Percentiles rank a stretch among this genome's conserved stretches.
phyloP scores from a whole-genome alignment of 2,888 invertebrate species.

The Meganola albula region DNA sequence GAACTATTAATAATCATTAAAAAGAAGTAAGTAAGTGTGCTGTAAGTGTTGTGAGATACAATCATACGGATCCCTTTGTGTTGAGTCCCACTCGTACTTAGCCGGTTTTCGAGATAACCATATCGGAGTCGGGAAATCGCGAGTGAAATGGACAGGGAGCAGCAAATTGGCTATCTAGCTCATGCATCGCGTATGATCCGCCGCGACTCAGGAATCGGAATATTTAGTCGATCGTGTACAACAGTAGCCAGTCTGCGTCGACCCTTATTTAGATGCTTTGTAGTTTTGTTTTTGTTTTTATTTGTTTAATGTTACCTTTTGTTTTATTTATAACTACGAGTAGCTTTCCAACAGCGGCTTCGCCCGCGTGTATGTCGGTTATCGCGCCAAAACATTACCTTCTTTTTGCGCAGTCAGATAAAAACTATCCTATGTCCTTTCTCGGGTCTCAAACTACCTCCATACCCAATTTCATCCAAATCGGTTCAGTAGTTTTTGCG shows the following conservation, averaged over 20 bases:
- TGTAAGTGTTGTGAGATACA: too few relatives aligned
- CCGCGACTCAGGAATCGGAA: slow-evolving; percentile 37
- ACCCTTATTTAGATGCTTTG: slow-evolving; percentile 53
- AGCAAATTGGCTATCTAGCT: slow-evolving; percentile 63
- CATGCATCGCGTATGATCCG: slow-evolving; percentile 60
- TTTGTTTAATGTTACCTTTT: slow-evolving; percentile 18
- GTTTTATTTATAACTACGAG: slow-evolving; percentile 25
- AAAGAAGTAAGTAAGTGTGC: too few relatives aligned
- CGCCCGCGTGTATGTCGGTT: too few relatives aligned
- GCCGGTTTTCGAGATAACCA: slow-evolving; percentile 62
- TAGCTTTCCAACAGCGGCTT: slow-evolving; percentile 10
- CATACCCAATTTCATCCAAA: too few relatives aligned
- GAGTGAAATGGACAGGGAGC: slow-evolving; percentile 30
- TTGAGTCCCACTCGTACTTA: too few relatives aligned
- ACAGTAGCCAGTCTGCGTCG: slow-evolving; percentile 40
- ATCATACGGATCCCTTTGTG: too few relatives aligned
- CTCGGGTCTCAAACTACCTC: too few relatives aligned
- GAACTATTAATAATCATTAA: too few relatives aligned
- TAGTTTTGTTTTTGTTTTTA: slow-evolving; percentile 21
- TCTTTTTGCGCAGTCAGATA: too few relatives aligned
- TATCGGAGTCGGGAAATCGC: slow-evolving; percentile 59
- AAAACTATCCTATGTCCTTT: too few relatives aligned
- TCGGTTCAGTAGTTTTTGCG: too few relatives aligned
- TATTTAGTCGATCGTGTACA: slow-evolving; percentile 57
- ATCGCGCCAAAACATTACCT: too few relatives aligned